Evolutionary conservation across 2,888 invertebrate genomes (phyloP).

Genomic region (Eupithecia tripunctaria): DNA sequence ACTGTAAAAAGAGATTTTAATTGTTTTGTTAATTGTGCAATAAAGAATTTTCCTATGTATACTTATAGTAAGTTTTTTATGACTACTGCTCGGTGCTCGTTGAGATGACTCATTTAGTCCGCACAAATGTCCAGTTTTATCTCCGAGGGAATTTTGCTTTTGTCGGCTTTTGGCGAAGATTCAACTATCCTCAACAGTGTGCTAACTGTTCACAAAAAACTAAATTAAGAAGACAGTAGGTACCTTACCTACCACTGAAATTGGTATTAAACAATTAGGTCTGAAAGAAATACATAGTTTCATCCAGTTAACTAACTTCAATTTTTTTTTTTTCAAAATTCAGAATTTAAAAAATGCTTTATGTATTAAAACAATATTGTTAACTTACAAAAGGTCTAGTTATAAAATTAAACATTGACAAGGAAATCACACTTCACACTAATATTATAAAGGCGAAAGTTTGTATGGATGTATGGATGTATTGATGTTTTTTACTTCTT

Average conservation of each 20-base stretch:
- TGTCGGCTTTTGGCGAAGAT: constrained; percentile 65
- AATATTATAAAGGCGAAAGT: no score
- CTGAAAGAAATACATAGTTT: not conserved
- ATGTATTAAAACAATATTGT: no score
- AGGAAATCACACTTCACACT: no score
- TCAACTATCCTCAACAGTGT: constrained; percentile 58
- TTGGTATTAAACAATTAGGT: constrained; percentile 14
- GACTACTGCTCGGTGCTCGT: constrained; percentile 16
- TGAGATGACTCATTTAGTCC: constrained; percentile 61
- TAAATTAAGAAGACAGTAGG: not conserved
- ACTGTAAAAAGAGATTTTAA: no score
- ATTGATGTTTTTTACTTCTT: no score
- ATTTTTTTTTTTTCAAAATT: no score
- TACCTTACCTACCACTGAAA: not conserved
- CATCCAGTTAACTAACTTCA: not conserved
- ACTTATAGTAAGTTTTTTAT: not conserved
- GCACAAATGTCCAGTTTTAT: constrained; percentile 50
- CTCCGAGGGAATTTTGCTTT: constrained; percentile 63
- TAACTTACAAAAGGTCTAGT: not conserved
- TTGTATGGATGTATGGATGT: no score
- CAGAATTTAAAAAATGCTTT: no score
- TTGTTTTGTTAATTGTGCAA: no score
- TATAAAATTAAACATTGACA: no score
- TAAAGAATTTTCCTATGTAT: not conserved
- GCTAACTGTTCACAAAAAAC: constrained; percentile 35